Evolutionary conservation across 1,140 invertebrate species (phyloP), one percentile per base, ranked within the genome.

Genomic region (Coelopa frigida): DNA sequence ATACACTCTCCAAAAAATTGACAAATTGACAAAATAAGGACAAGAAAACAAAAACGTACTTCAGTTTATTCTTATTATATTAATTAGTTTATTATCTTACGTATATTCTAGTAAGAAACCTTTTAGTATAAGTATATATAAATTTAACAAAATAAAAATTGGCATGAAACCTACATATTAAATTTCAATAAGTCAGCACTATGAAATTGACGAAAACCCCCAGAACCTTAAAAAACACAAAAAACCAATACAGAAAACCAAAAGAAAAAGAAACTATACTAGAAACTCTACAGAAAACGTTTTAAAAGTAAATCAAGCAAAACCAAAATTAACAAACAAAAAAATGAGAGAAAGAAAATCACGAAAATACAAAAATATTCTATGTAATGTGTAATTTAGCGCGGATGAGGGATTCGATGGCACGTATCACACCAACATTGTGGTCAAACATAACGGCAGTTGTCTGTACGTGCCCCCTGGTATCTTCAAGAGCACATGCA

Each of bases 401-500:
- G 94, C 94, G 74, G 93, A 96, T 79, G 90, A 96, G 76, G 87
- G 85, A 78, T 97, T 97, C 80, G 94, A 96, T 78, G 89, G 89
- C 72, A 95, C 91, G 58, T 97, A 85, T 79, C 91, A 89, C 75
- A 94, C 92, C 67, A 97, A 97, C 78, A 89, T 97, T 76, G 88
- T 97, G 72, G 89, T 96, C 73, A 83, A 83, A 75, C 82, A 88
- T 81, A 91, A 91, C 79, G 94, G 94, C 73, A 88, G 83, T 78
- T 93, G 91, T 78, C 82, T 89, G 73, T 96, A 94, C 82, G 86
- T 98, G 71, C 94, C 94, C 63, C 94, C 94, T 68, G 65, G 89
- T 76, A 98, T 98, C 76, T 96, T 97, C 82, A 94, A 94, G 79
- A 95, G 90, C 81, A 95, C 91, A 76, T 98, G 94, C 82, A 89